phyloP scores from a whole-genome alignment of 2,113 vertebrate species.

The Pygoscelis antarcticus region DNA sequence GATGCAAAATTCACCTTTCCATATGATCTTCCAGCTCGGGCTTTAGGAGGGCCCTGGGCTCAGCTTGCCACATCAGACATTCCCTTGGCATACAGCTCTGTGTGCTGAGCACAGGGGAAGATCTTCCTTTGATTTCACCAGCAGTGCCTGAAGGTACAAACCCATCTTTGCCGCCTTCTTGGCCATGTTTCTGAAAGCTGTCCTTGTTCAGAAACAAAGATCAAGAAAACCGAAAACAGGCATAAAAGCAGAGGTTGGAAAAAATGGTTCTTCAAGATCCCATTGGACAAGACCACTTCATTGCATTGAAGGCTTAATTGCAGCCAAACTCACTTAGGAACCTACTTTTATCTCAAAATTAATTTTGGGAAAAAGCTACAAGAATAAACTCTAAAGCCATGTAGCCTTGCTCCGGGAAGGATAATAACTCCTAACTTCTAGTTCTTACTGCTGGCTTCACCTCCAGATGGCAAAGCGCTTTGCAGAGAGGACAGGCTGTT shows the following conservation, averaged over 20 bases:
- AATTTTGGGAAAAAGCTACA: background rate
- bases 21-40: background rate
- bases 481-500: background rate
- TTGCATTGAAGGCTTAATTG: background rate
- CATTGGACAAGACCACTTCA: background rate
- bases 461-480: background rate
- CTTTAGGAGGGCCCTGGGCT: background rate
- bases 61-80: background rate
- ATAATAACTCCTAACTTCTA: background rate
- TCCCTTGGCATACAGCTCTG: background rate
- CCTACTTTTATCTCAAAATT: background rate
- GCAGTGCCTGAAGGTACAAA: background rate
- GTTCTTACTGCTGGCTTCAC: background rate
- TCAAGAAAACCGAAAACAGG: background rate
- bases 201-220: background rate
- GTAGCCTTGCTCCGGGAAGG: background rate
- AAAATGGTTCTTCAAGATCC: background rate
- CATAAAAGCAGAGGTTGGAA: background rate
- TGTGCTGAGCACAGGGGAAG: background rate
- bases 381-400: background rate
- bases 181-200: background rate
- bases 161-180: background rate
- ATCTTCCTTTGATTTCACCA: background rate
- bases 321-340: background rate
- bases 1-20: background rate